Evolutionary conservation across 2,113 vertebrate species (phyloP), one percentile per base, ranked within the genome.

Genomic region (Eira barbara): DNA sequence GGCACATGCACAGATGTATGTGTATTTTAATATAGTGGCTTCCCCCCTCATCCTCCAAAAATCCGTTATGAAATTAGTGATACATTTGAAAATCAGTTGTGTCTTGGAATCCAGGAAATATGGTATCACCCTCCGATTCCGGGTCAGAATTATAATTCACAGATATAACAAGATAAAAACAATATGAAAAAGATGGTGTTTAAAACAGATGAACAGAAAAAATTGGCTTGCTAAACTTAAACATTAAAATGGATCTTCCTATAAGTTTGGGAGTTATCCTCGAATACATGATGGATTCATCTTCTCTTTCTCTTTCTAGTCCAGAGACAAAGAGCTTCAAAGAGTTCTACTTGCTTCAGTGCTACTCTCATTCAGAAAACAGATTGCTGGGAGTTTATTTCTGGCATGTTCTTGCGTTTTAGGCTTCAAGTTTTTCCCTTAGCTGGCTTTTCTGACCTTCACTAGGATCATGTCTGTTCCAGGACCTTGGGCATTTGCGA

Each of bases 101-200:
- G 34, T 73, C n/a, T 93, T 79, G 31, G 65, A 96, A 91, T 78
- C 11, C 39, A 57, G n/a, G 29, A 79, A 95, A 65, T 88, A 36
- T 0, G 55, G 20, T 6, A 69, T 39, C 59, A 49, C 2, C 5
- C 34, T 90, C 12, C 23, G 34, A 29, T 63, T 76, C 87, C 96
- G 55, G n/a, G 84, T 57, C 27, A 89, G 87, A 71, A 80, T 88
- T 83, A 83, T 74, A 92, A 76, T 49, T 42, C 80, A 63, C 36
- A 91, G 34, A 18, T 34, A 95, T 49, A 86, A 74, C 59, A 97
- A 96, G 96, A 92, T 25, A 74, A 71, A 89, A 67, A 18, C 18
- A 86, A 79, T 59, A 15, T 63, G 55, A 93, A 91, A 21, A 81
- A 86, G 13, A 73, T 6, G 57, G 3, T 63, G n/a, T 69, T n/a